These are phyloP conservation scores for Glyptemys insculpta DNA, from an alignment of 2,797 vertebrate genomes.

Conservation along the genomic window DNA sequence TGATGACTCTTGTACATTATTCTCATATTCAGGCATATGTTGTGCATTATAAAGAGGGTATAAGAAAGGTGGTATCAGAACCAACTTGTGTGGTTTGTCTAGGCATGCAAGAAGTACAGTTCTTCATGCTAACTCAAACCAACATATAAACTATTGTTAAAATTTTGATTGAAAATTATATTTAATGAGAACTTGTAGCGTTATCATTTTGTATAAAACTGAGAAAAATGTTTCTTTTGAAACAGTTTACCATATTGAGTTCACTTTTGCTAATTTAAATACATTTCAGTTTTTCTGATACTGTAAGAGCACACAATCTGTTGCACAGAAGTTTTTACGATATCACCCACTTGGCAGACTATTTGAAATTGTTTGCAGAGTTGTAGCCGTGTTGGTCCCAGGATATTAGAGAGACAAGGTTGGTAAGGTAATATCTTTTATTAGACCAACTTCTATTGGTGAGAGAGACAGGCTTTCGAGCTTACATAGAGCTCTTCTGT, in stretches of 20 bases:
- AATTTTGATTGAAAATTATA: neutral
- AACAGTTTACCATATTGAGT: neutral
- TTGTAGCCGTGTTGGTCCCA: neutral
- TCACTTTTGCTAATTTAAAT: neutral
- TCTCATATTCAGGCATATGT: too few relatives aligned
- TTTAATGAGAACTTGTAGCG: neutral
- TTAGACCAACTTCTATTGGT: neutral
- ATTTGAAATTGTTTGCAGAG: neutral
- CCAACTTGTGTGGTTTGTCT: neutral
- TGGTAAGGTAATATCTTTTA: too few relatives aligned
- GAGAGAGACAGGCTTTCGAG: neutral
- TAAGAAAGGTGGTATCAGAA: neutral
- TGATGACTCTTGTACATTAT: neutral
- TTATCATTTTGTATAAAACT: neutral
- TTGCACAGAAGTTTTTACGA: neutral
- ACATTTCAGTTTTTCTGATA: neutral
- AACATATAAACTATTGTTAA: neutral
- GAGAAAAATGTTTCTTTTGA: neutral
- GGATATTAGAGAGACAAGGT: neutral
- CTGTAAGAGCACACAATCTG: neutral
- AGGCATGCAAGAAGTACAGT: neutral
- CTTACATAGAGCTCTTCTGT: neutral
- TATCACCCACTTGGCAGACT: neutral
- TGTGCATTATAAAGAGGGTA: neutral
- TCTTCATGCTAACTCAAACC: neutral